Conservation (phyloP, 2,113 vertebrate species). For the Scartelaos histophorus region DNA sequence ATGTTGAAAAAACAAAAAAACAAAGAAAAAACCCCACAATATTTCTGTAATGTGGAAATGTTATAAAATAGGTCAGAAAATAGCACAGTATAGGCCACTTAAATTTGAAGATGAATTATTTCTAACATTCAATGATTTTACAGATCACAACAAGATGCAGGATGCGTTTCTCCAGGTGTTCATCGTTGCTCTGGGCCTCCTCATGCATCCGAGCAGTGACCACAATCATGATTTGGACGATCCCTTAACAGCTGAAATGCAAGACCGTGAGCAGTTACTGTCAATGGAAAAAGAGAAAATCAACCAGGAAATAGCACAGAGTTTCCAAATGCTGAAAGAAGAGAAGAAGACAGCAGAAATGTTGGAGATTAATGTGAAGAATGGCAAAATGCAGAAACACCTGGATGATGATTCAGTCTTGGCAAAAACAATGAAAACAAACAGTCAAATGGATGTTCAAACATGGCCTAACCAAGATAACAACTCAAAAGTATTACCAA, state of each 20-base stretch:
- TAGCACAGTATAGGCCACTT: no score
- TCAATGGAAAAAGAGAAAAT: conserved; percentile 31
- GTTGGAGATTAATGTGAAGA: neutral
- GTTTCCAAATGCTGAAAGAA: conserved; percentile 22
- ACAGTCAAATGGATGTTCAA: neutral
- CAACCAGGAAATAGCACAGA: conserved; percentile 33
- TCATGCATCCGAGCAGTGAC: conserved; percentile 54
- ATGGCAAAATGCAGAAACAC: neutral
- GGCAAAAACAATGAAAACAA: neutral
- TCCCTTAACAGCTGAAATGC: conserved; percentile 13
- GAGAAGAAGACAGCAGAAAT: conserved; percentile 3
- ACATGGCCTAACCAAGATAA: neutral
- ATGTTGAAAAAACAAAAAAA: no score
- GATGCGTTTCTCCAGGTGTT: conserved; percentile 59
- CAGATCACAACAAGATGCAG: conserved; percentile 60
- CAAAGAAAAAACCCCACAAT: no score
- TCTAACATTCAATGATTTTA: conserved; percentile 1
- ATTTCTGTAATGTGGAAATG: no score
- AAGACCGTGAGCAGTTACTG: conserved; percentile 31
- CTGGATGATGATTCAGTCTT: neutral
- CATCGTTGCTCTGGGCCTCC: conserved; percentile 60
- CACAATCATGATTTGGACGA: conserved; percentile 46
- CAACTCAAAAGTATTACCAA: neutral
- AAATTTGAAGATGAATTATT: neutral
- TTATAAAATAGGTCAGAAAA: no score